Percentiles rank a stretch among this genome's conserved stretches.
These are phyloP conservation scores for Proterorhinus semilunaris DNA, from an alignment of 2,113 vertebrate genomes.

Conservation along the genomic window DNA sequence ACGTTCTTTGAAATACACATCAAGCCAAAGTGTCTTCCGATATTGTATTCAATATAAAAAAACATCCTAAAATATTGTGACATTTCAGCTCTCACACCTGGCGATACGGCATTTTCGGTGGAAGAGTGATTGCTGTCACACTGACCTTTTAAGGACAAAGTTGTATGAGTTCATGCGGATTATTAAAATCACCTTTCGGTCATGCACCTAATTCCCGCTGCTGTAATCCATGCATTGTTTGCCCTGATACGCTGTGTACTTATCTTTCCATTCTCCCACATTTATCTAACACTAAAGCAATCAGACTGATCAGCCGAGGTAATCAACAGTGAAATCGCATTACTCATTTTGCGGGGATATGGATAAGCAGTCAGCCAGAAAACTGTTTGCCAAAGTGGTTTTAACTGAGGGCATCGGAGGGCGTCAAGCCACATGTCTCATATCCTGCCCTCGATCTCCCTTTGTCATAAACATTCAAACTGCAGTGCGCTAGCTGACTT, in stretches of 20 bases:
- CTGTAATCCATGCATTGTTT: constrained; percentile 70
- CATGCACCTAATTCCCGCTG: constrained; percentile 39
- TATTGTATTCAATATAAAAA: too few species aligned
- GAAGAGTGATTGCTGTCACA: constrained; percentile 26
- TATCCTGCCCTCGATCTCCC: constrained; percentile 29
- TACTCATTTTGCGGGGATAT: constrained; percentile 65
- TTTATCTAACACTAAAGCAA: constrained; percentile 72
- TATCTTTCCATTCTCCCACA: constrained; percentile 62
- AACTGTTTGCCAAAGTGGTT: constrained; percentile 66
- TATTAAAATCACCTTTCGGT: constrained; percentile 48
- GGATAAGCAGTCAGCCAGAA: constrained; percentile 69
- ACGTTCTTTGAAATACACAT: too few species aligned
- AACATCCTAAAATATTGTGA: not conserved
- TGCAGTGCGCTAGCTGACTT: constrained; percentile 38
- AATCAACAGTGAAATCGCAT: constrained; percentile 76
- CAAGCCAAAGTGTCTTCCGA: too few species aligned
- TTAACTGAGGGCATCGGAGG: constrained; percentile 58
- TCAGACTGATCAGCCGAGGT: constrained; percentile 65
- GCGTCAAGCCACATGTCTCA: constrained; percentile 23
- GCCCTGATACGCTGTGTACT: constrained; percentile 51
- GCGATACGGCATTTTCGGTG: not conserved
- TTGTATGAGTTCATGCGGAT: constrained; percentile 48
- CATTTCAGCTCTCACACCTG: not conserved
- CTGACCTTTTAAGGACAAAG: constrained; percentile 57
- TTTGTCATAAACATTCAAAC: constrained; percentile 52